phyloP scores from a whole-genome alignment of 2,888 invertebrate species.

The Drosophila borealis region DNA sequence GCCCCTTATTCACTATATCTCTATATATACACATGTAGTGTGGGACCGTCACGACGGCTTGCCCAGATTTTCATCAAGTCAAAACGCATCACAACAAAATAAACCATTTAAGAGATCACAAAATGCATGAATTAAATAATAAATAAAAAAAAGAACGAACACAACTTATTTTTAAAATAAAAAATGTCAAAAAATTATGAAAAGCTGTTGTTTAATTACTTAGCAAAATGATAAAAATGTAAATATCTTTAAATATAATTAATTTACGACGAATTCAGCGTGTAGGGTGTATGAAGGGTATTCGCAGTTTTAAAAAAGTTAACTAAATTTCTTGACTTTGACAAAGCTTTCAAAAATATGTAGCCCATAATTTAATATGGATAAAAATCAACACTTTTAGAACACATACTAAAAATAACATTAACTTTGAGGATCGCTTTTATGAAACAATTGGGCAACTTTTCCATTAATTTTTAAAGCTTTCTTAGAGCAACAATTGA shows the following conservation, averaged over 20 bases:
- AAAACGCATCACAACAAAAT: slow-evolving; percentile 40
- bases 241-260: too few relatives aligned
- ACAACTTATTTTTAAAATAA: slow-evolving; percentile 54
- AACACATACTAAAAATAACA: neutral
- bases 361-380: neutral
- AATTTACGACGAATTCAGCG: too few relatives aligned
- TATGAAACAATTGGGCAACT: too few relatives aligned
- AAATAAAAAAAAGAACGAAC: slow-evolving; percentile 20
- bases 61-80: slow-evolving; percentile 66
- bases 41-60: slow-evolving; percentile 22
- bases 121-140: slow-evolving; percentile 54
- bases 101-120: slow-evolving; percentile 31
- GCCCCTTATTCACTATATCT: slow-evolving; percentile 41
- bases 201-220: neutral
- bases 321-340: too few relatives aligned
- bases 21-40: slow-evolving; percentile 28
- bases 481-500: too few relatives aligned
- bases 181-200: slow-evolving; percentile 43
- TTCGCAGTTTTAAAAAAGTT: too few relatives aligned
- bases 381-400: neutral
- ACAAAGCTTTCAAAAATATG: neutral
- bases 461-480: too few relatives aligned
- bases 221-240: too few relatives aligned
- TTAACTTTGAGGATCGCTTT: too few relatives aligned
- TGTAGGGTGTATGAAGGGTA: neutral